These are phyloP conservation scores for Cariama cristata DNA, from an alignment of 2,113 vertebrate species.

Conservation along the genomic window DNA sequence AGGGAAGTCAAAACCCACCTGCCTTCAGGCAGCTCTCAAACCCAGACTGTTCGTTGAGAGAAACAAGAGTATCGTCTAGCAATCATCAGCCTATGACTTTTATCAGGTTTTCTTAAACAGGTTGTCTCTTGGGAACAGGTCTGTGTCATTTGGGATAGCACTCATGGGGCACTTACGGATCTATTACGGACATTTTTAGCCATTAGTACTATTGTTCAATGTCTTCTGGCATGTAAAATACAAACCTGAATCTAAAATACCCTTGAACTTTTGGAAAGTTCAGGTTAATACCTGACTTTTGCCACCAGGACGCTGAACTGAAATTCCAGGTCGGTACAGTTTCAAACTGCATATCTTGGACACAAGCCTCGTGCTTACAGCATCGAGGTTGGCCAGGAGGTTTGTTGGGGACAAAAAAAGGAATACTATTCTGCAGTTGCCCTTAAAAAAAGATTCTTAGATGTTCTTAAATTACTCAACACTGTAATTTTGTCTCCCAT, in stretches of 20 bases:
- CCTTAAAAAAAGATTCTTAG: neutral
- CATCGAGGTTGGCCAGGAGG: neutral
- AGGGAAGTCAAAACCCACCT: neutral
- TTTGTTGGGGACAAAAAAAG: neutral
- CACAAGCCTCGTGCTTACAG: neutral
- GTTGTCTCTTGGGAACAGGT: neutral
- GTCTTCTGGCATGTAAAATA: neutral
- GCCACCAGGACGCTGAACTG: neutral
- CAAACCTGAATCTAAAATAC: neutral
- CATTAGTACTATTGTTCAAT: accelerated
- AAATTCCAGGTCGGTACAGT: neutral
- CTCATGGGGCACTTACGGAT: neutral
- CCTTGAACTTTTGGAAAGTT: neutral
- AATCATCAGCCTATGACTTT: neutral
- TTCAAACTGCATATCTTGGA: neutral
- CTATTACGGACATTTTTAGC: neutral
- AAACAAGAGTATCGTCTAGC: neutral
- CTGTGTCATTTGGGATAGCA: neutral
- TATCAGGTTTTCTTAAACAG: neutral
- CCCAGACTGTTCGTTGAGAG: neutral
- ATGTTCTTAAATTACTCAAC: neutral
- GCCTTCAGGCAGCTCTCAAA: neutral
- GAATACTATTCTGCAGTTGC: neutral
- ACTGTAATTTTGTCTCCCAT: neutral
- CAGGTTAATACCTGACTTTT: neutral